These are phyloP conservation scores for Drosophila conformis DNA, from an alignment of 2,888 invertebrate species.

Conservation along the genomic window DNA sequence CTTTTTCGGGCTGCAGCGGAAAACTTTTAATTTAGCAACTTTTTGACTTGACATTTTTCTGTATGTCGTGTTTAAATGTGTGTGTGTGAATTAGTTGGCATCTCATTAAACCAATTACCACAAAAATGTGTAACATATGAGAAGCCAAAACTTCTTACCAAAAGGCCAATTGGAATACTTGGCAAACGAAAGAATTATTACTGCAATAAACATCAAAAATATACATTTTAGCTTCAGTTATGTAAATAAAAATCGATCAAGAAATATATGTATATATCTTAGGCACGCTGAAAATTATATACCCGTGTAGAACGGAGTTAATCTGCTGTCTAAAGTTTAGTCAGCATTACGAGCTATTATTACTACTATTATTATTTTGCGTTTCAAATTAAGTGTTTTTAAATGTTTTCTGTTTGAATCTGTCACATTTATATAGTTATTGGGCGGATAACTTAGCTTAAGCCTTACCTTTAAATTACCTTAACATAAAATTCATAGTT, in stretches of 20 bases:
- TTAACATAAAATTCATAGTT: background rate
- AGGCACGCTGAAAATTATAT: background rate
- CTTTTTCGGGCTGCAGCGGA: slow-evolving; percentile 32
- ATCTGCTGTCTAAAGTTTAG: background rate
- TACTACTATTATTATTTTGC: no score
- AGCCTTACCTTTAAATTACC: no score
- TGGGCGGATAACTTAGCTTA: background rate
- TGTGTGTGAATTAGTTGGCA: slow-evolving; percentile 23
- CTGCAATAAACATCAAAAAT: background rate
- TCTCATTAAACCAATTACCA: slow-evolving; percentile 57
- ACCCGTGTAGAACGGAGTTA: background rate
- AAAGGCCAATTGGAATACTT: slow-evolving; percentile 5
- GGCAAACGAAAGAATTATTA: background rate
- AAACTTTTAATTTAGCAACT: slow-evolving; percentile 76
- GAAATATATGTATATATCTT: background rate
- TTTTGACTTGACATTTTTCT: slow-evolving; percentile 31
- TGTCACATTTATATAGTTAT: background rate
- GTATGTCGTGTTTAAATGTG: background rate
- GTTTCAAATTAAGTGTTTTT: background rate
- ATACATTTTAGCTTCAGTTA: background rate
- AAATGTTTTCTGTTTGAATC: background rate
- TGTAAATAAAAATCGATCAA: background rate
- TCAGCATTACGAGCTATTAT: no score
- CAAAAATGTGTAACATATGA: slow-evolving; percentile 13
- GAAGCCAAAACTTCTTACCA: slow-evolving; percentile 7